A percentile compares a stretch with the other conserved stretches of the same genome.
Conservation (phyloP, 2,888 invertebrate genomes). For the Drosophila lacicola region DNA sequence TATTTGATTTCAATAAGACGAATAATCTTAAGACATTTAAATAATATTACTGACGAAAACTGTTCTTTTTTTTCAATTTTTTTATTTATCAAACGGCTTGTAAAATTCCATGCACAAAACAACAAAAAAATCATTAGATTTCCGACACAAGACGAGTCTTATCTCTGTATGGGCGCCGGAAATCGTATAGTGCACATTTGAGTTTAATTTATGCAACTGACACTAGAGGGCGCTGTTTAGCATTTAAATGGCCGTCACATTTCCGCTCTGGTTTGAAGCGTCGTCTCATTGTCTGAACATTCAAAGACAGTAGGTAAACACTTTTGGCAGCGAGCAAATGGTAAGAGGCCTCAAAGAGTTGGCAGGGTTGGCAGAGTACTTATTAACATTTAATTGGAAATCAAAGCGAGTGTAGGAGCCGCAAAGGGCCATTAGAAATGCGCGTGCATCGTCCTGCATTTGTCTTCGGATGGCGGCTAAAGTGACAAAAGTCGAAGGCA, state of each 20-base stretch:
- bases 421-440: slow-evolving; percentile 58
- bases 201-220: slow-evolving; percentile 65
- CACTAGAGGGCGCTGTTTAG: slow-evolving; percentile 66
- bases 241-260: slow-evolving; percentile 74
- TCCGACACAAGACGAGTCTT: slow-evolving; percentile 40
- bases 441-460: slow-evolving; percentile 50
- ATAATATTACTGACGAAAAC: slow-evolving; percentile 19
- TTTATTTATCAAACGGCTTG: too few relatives aligned
- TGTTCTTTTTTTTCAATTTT: too few relatives aligned
- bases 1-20: too few relatives aligned
- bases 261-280: slow-evolving; percentile 62
- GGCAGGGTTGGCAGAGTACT: slow-evolving; percentile 17
- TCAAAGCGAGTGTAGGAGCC: slow-evolving; percentile 58
- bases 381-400: slow-evolving; percentile 79
- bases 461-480: slow-evolving; percentile 37
- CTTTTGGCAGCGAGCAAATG: slow-evolving; percentile 9
- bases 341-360: slow-evolving; percentile 59
- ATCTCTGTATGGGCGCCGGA: slow-evolving; percentile 70
- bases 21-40: slow-evolving; percentile 33
- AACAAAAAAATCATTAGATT: slow-evolving; percentile 19
- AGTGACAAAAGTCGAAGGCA: slow-evolving; percentile 29
- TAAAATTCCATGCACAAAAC: slow-evolving; percentile 17
- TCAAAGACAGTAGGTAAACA: slow-evolving; percentile 16
- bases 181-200: slow-evolving; percentile 73
- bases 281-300: slow-evolving; percentile 44